Evolutionary conservation across 2,888 invertebrate genomes (phyloP), one percentile per base, ranked within the genome.

Genomic region (Uropetala carovei): DNA sequence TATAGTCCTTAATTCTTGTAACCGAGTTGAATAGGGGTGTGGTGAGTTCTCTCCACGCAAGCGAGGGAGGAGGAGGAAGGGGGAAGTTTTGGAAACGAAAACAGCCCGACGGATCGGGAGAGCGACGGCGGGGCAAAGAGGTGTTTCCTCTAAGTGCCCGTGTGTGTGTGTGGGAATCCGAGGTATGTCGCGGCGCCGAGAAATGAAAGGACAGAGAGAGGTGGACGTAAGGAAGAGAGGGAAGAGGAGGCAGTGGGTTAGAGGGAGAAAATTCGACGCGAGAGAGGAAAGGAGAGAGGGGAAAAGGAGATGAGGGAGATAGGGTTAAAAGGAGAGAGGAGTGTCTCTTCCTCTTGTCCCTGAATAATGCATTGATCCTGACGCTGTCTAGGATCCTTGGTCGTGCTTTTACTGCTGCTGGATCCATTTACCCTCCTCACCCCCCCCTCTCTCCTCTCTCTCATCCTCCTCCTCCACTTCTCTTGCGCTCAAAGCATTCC

Each of bases 341-440:
- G 83, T 83, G 43, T 60, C 56, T 82, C 86, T 30, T 57, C 22
- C n/a, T 57, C 56, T 43, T 83, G 18, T 83, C 86, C 86, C 64
- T 89, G 68, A 89, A 89, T 89, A 64, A 89, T 89, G 89, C 64
- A 89, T 89, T 58, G 64, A 89, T 89, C 60, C 89, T 18, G 59
- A 59, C 86, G 60, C 59, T 64, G 86, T 64, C 89, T 89, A 64
- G 89, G 43, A 43, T 43, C 43, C 43, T 18, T 64, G n/a, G 83
- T 3, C 59, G 59, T n/a, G 2, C 14, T 27, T 60, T 13, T 8
- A 14, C 60, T 30, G 13, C 60, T 59, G 9, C 60, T 3, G 13
- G n/a, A 43, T 30, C 18, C 89, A 10, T 30, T 27, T 13, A 27
- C 30, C 59, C 56, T 68, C 89, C 43, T 16, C n/a, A n/a, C 30